phyloP scores from a whole-genome alignment of 2,888 invertebrate genomes.

The Patella ulyssiponensis region DNA sequence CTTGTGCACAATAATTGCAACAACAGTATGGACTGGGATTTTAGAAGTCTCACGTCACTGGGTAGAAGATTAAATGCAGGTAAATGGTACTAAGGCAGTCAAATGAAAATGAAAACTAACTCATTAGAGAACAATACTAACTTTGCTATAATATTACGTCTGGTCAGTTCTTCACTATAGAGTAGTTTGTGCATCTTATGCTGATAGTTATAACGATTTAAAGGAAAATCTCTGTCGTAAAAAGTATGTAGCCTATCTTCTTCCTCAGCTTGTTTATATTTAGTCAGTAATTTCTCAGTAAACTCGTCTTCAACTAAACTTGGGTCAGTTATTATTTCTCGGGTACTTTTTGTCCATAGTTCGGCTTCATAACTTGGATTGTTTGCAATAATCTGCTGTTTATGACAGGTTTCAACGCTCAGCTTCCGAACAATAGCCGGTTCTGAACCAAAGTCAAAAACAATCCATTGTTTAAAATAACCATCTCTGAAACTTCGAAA shows the following conservation, averaged over 20 bases:
- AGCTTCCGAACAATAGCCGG: constrained; percentile 63
- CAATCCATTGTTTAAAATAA: constrained; percentile 66
- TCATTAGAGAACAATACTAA: too few relatives aligned
- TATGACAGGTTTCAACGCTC: constrained; percentile 59
- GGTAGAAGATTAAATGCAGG: too few relatives aligned
- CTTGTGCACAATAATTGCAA: too few relatives aligned
- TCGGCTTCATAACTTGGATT: constrained; percentile 55
- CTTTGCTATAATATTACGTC: constrained; percentile 36
- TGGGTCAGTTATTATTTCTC: constrained; percentile 54
- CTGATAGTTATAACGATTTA: constrained; percentile 67
- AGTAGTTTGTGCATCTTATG: constrained; percentile 69
- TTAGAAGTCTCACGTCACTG: too few relatives aligned
- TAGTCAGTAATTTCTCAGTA: constrained; percentile 40
- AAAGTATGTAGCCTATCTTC: constrained; percentile 61
- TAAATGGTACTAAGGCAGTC: too few relatives aligned
- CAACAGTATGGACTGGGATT: too few relatives aligned
- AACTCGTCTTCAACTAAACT: constrained; percentile 28
- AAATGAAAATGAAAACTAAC: too few relatives aligned
- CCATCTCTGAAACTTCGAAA: constrained; percentile 59
- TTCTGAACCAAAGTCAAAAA: constrained; percentile 65
- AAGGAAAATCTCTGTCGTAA: constrained; percentile 54
- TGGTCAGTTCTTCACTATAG: constrained; percentile 65
- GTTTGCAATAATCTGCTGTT: constrained; percentile 35
- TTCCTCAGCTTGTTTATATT: constrained; percentile 61
- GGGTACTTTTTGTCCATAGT: constrained; percentile 66